A percentile compares a stretch with the other conserved stretches of the same genome.
These are phyloP conservation scores for Bombylius major DNA, from an alignment of 2,888 invertebrate species.

Conservation along the genomic window DNA sequence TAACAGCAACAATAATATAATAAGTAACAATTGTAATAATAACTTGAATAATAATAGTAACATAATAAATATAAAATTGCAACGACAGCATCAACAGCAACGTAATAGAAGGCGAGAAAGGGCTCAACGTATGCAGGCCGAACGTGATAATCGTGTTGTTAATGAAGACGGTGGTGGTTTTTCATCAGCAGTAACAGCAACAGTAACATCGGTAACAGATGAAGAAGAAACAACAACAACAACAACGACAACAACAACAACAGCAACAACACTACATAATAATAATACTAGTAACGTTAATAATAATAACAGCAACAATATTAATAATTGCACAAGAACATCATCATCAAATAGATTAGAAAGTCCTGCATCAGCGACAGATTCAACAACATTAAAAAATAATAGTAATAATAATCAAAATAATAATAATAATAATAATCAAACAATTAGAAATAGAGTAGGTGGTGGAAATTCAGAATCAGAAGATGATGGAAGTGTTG, in stretches of 20 bases:
- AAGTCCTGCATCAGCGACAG: background rate
- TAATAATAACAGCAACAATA: background rate
- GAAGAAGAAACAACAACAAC: conserved; percentile 26
- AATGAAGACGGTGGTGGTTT: conserved; percentile 39
- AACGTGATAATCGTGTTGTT: conserved; percentile 51
- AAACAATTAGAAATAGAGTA: background rate
- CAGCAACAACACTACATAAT: background rate
- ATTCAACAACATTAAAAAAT: background rate
- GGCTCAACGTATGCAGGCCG: conserved; percentile 83
- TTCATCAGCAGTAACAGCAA: conserved; percentile 16
- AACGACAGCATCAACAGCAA: conserved; percentile 36
- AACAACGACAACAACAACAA: background rate
- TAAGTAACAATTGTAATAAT: conserved; percentile 1
- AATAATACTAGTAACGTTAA: conserved; percentile 2
- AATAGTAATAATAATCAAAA: background rate
- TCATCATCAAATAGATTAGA: background rate
- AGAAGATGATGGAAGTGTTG: conserved; percentile 34
- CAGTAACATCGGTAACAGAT: conserved; percentile 31
- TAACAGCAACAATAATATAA: background rate
- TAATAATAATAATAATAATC: background rate
- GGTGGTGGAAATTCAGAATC: conserved; percentile 30
- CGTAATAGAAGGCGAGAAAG: conserved; percentile 79
- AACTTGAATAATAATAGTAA: conserved; percentile 13
- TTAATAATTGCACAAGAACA: background rate
- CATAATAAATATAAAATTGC: conserved; percentile 25